Evolutionary conservation across 2,888 invertebrate genomes (phyloP), one percentile per base, ranked within the genome.

Genomic region (Caenorhabditis virilis): DNA sequence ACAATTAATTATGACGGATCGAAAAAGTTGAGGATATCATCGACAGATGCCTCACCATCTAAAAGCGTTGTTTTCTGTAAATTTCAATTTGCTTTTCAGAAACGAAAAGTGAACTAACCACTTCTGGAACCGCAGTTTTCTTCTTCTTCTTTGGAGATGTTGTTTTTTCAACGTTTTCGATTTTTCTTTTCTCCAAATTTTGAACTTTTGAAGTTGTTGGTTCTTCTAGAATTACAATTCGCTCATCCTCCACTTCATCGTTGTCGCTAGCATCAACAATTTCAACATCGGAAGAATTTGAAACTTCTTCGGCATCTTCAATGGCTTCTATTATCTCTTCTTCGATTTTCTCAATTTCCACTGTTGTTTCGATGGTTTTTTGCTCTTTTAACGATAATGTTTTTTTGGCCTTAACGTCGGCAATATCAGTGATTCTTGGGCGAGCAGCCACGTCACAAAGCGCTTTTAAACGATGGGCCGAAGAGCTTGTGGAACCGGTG

Each of bases 11-110:
- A 60, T 16, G 55, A 55, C 7, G 63, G 58, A 54, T 64, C 65
- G 43, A 72, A 74, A 15, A 67, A 53, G 42, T 60, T 56, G 16
- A 74, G 53, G 42, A 74, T 74, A 22, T 74, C 74, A 16, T 71
- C 71, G 1, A 71, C 69, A 3, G 69, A 71, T n/a, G 65, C 56
- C 45, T 74, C 74, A 16, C 74, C 74, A 6, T 67, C 69, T 25
- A 56, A 39, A 4, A 74, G 62, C n/a, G 56, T 18, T n/a, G 63
- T 63, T 23, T 47, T 38, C 42, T 51, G 26, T 22, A 51, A 39
- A 16, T 42, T 25, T 2, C 4, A n/a, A 20, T 5, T 25, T 23
- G 4, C 20, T 25, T 36, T 49, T 22, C 5, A 46, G 38, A 22
- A 25, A 2, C 2, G 18, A n/a, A 46, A 46, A 18, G n/a, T 43